Conservation (phyloP, 2,797 vertebrate genomes). For the Sarcophilus harrisii region DNA sequence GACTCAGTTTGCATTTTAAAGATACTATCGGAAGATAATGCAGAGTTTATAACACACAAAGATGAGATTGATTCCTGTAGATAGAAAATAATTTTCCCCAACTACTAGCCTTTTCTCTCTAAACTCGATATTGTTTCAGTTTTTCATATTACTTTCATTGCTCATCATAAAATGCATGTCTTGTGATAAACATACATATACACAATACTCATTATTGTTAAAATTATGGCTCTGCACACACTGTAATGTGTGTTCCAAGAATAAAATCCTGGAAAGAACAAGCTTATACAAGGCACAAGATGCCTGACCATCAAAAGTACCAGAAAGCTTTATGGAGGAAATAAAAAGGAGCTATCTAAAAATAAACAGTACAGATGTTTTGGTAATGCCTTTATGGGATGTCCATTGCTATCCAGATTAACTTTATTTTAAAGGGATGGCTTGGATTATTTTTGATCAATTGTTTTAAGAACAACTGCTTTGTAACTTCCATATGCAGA, state of each 20-base stretch:
- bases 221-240: neutral
- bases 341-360: conserved; percentile 55
- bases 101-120: neutral
- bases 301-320: conserved; percentile 51
- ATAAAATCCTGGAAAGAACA: neutral
- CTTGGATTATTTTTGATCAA: conserved; percentile 61
- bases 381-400: conserved; percentile 44
- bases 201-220: neutral
- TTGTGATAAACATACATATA: neutral
- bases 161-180: neutral
- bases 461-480: conserved; percentile 25
- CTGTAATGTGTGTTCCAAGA: neutral
- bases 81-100: neutral
- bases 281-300: conserved; percentile 11
- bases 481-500: neutral
- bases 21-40: neutral
- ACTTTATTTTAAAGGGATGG: conserved; percentile 67
- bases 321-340: conserved; percentile 37
- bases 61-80: neutral
- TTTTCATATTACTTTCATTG: neutral
- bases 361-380: conserved; percentile 44
- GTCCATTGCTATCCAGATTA: conserved; percentile 63
- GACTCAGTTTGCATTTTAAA: neutral
- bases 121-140: neutral
- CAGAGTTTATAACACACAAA: neutral